These are phyloP conservation scores for Thysanoteuthis rhombus DNA, from an alignment of 2,888 invertebrate species.

Conservation along the genomic window DNA sequence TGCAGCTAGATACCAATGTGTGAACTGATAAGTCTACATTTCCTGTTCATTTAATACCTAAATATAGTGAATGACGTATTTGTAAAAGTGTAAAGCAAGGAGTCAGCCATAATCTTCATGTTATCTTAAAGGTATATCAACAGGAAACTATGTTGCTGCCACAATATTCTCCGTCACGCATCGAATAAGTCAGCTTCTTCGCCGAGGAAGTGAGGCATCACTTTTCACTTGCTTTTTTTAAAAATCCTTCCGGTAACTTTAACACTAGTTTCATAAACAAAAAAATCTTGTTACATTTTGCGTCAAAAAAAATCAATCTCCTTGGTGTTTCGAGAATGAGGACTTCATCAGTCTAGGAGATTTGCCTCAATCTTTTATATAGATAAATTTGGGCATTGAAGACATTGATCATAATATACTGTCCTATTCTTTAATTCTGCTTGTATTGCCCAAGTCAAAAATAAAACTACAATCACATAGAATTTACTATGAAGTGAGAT, in stretches of 20 bases:
- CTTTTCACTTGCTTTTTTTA: not conserved
- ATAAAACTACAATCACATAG: too few relatives aligned
- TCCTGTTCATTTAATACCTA: not conserved
- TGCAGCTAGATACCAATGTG: not conserved
- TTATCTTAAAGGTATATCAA: slow-evolving; percentile 12
- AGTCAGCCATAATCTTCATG: not conserved
- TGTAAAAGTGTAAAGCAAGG: not conserved
- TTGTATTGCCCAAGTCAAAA: too few relatives aligned
- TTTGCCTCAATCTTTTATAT: not conserved
- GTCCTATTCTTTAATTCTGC: too few relatives aligned
- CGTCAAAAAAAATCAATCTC: not conserved
- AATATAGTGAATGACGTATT: not conserved
- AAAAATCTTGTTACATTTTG: not conserved
- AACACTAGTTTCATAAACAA: not conserved
- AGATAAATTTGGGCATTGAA: too few relatives aligned
- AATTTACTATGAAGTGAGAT: too few relatives aligned
- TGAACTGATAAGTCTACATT: not conserved
- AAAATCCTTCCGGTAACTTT: not conserved
- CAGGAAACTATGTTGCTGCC: not conserved
- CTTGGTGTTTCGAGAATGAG: not conserved
- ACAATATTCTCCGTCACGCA: not conserved
- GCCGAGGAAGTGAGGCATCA: not conserved
- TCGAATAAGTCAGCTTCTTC: not conserved
- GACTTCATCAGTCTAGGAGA: not conserved
- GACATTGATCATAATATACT: too few relatives aligned